Base-by-base conservation (phyloP, 2,797 vertebrate genomes). In the Setipinna tenuifilis region DNA sequence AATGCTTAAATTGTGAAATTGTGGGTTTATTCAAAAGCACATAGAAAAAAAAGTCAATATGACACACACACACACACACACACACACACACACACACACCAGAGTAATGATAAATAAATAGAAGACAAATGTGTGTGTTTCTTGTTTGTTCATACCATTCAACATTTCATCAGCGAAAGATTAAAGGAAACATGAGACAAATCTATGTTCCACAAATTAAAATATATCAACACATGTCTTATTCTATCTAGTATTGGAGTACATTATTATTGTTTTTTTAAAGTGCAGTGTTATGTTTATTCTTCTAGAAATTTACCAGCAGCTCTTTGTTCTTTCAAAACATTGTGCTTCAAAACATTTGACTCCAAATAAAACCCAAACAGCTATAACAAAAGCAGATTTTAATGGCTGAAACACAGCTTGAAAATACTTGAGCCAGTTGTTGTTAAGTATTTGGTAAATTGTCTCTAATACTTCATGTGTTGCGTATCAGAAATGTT, bases 11-110 rank as follows among this genome's bases (percentile, higher is more conserved):
- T 41, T 41, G 35, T 41, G 35, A 41, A 41, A 41, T n/a, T n/a
- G n/a, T 2, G 35, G 35, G 35, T 41, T 41, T 41, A 41, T 41
- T 41, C 35, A 41, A 41, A 41, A 41, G 35, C 35, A 2, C 35
- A 41, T 41, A 5, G 35, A 41, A 41, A 41, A 41, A 41, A 41
- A 41, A 41, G 2, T 41, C 35, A 41, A 41, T n/a, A n/a, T n/a
- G n/a, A 41, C 35, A 41, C 35, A 83, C 82, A 59, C 3, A 58
- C 54, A 59, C 25, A 17, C 44, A 75, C 78, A 48, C 75, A 80
- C 78, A 81, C 78, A 58, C 81, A 58, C 81, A 57, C 61, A 68
- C 31, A 48, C 35, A 54, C 25, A 48, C 61, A 71, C 68, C 35
- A 41, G 2, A 41, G 35, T 41, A 41, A 2, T 41, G 12, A 41